Percentiles rank a stretch among this genome's conserved stretches.
These are phyloP conservation scores for Sapayoa aenigma DNA, from an alignment of 2,113 vertebrate species.

Conservation along the genomic window DNA sequence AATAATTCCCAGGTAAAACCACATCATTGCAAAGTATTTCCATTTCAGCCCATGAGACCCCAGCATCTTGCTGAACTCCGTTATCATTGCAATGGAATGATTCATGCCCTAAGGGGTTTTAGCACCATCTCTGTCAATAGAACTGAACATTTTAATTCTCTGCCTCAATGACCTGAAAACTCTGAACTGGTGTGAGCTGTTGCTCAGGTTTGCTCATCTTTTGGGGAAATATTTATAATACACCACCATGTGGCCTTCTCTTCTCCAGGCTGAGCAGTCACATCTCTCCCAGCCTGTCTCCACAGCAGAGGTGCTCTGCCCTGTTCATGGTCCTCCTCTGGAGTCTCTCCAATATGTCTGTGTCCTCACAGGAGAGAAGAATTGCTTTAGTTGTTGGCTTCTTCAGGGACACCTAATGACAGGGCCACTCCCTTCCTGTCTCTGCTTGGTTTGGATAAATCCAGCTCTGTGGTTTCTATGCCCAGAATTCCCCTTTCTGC, in stretches of 20 bases:
- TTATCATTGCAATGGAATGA: not conserved
- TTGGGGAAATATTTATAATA: not conserved
- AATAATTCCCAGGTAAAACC: not conserved
- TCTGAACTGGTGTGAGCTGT: not conserved
- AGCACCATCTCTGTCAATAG: not conserved
- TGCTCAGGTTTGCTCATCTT: not conserved
- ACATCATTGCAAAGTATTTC: not conserved
- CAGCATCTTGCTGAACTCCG: not conserved
- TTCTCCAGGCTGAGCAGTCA: not conserved
- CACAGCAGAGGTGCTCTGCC: not conserved
- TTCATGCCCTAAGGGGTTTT: not conserved
- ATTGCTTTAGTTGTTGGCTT: not conserved
- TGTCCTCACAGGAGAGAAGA: not conserved
- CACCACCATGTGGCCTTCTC: not conserved
- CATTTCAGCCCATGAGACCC: not conserved
- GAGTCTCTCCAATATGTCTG: not conserved
- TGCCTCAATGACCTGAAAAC: not conserved
- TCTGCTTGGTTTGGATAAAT: not conserved
- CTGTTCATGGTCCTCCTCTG: not conserved
- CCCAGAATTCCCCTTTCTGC: not conserved
- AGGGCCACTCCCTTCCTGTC: not conserved
- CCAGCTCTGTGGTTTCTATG: not conserved
- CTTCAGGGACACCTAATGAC: not conserved
- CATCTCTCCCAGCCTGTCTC: not conserved
- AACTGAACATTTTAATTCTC: not conserved